phyloP scores from a whole-genome alignment of 2,888 invertebrate genomes.

The Philereme vetulata region DNA sequence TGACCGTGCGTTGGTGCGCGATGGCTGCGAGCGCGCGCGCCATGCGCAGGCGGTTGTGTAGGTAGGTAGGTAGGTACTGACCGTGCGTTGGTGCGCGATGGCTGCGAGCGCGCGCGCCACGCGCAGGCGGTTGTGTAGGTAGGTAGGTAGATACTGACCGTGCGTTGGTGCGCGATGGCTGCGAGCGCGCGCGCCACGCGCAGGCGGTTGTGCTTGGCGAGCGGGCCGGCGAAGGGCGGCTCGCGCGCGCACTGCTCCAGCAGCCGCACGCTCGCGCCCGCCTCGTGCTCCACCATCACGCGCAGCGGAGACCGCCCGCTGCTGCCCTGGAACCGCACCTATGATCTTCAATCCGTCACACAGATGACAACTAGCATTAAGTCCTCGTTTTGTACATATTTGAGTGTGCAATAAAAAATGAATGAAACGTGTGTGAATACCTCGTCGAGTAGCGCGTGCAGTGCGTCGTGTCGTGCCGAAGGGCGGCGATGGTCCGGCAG shows the following conservation, averaged over 20 bases:
- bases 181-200: constrained; percentile 68
- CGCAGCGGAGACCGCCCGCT: constrained; percentile 60
- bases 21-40: too few species aligned
- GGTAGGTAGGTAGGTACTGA: too few species aligned
- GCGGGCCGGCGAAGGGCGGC: constrained; percentile 77
- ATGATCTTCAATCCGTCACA: too few species aligned
- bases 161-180: constrained; percentile 40
- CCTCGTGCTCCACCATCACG: constrained; percentile 69
- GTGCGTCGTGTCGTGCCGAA: constrained; percentile 85
- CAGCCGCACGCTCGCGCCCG: constrained; percentile 66
- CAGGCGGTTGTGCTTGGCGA: constrained; percentile 77
- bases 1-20: too few species aligned
- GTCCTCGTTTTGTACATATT: too few species aligned
- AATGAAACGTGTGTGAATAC: constrained; percentile 40
- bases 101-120: too few species aligned
- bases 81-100: too few species aligned
- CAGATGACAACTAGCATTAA: too few species aligned
- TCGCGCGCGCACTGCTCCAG: constrained; percentile 76
- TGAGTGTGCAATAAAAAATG: too few species aligned
- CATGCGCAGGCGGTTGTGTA: too few species aligned
- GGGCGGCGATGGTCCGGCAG: constrained; percentile 82
- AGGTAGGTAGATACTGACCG: constrained; percentile 17
- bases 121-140: too few species aligned
- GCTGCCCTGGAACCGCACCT: constrained; percentile 30
- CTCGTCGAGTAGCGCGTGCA: constrained; percentile 63